Conservation (phyloP, 2,113 vertebrate genomes). For the Chaetorhynchus papuensis region DNA sequence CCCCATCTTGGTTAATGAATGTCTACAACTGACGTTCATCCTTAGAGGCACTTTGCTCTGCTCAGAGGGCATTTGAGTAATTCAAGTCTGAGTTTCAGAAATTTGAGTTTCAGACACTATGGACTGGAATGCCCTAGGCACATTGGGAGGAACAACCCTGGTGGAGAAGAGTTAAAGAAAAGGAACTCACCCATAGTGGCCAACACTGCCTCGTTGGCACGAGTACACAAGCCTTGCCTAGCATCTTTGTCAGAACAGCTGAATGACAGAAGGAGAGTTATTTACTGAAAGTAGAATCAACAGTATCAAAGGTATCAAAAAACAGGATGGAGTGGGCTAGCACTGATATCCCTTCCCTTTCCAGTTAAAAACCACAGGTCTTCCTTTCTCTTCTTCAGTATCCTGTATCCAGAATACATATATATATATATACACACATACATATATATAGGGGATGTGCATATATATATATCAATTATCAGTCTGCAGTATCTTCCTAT, state of each 20-base stretch:
- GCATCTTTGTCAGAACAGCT: slow-evolving; percentile 78
- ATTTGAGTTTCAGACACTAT: background rate
- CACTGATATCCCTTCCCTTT: background rate
- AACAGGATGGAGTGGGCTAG: background rate
- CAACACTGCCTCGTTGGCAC: slow-evolving; percentile 68
- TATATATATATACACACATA: no score
- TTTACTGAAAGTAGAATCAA: background rate
- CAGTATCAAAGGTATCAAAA: background rate
- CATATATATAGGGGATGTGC: accelerated
- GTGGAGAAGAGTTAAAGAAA: background rate
- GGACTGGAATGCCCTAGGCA: background rate
- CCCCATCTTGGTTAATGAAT: background rate
- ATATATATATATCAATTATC: background rate
- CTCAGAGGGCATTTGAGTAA: background rate
- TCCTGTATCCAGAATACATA: background rate
- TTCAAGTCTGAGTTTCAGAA: background rate
- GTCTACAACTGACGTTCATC: background rate
- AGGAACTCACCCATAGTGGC: slow-evolving; percentile 72
- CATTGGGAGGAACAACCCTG: background rate
- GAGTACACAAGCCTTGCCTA: slow-evolving; percentile 64
- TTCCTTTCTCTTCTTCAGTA: background rate
- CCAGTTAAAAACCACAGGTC: background rate
- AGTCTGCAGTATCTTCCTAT: background rate
- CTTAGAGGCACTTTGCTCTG: background rate
- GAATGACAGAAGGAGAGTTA: slow-evolving; percentile 21